phyloP scores from a whole-genome alignment of 2,888 invertebrate species.

The Emmelina monodactyla region DNA sequence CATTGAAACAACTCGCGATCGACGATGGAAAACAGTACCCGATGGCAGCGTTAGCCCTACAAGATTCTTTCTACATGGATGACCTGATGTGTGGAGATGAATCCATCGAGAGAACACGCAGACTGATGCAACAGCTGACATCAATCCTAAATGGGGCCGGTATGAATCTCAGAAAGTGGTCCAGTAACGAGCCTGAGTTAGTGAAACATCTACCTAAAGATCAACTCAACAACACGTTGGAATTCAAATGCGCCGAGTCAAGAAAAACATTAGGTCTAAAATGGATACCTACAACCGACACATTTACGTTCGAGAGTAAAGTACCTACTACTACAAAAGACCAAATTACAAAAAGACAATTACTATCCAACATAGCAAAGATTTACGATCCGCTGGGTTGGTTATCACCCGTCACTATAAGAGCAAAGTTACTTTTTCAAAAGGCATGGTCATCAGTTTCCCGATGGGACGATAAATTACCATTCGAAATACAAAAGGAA shows the following conservation, averaged over 20 bases:
- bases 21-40: background rate
- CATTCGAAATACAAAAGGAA: constrained; percentile 1
- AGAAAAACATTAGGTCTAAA: constrained; percentile 10
- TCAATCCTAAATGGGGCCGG: constrained; percentile 7
- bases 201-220: constrained; percentile 4
- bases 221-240: constrained; percentile 1
- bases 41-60: background rate
- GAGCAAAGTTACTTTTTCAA: constrained; percentile 10
- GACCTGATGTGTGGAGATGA: constrained; percentile 3
- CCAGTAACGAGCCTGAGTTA: constrained; percentile 8
- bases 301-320: constrained; percentile 6
- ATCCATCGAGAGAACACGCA: background rate
- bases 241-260: constrained; percentile 7
- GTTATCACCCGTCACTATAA: constrained; percentile 8
- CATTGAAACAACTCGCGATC: constrained; percentile 4
- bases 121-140: constrained; percentile 4
- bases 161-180: constrained; percentile 13
- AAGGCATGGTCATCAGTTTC: constrained; percentile 3
- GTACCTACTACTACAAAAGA: background rate
- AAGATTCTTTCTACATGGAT: constrained; percentile 7
- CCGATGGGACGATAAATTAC: background rate
- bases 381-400: constrained; percentile 14
- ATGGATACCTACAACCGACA: constrained; percentile 8
- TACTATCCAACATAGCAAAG: constrained; percentile 11
- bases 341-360: constrained; percentile 4